Conservation (phyloP, 2,113 vertebrate genomes). For the Climacteris rufus region DNA sequence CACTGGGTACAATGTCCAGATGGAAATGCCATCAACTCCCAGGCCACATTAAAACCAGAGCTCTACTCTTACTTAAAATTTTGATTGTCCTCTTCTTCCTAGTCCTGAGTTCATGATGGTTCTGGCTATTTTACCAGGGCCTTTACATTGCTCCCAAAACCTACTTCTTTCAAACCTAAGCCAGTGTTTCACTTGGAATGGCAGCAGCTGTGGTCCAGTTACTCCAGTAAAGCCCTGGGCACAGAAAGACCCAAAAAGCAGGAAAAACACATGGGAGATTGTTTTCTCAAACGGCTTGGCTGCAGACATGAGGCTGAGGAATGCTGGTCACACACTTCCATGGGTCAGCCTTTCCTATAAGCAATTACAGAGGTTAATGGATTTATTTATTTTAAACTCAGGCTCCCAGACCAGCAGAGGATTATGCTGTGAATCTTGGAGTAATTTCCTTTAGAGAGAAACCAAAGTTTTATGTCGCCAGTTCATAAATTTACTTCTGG, state of each 20-base stretch:
- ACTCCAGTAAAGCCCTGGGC: slow-evolving; percentile 22
- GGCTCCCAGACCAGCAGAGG: slow-evolving; percentile 16
- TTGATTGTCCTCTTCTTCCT: slow-evolving; percentile 3
- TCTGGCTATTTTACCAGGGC: background rate
- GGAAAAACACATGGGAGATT: slow-evolving; percentile 7
- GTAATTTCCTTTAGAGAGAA: slow-evolving; percentile 17
- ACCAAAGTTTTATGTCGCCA: background rate
- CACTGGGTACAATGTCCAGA: background rate
- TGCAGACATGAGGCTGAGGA: slow-evolving; percentile 24
- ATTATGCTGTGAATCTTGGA: slow-evolving; percentile 42
- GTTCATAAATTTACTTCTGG: slow-evolving; percentile 26
- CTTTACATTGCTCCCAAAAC: background rate
- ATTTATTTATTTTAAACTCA: slow-evolving; percentile 48
- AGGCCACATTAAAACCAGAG: background rate
- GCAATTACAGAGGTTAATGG: slow-evolving; percentile 49
- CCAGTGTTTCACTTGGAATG: slow-evolving; percentile 45
- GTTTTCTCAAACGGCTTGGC: slow-evolving; percentile 48
- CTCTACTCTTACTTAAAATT: slow-evolving; percentile 8
- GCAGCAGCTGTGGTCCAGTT: slow-evolving; percentile 9
- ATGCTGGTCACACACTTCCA: slow-evolving; percentile 35
- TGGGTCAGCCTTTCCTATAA: slow-evolving; percentile 47
- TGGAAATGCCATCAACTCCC: slow-evolving; percentile 4
- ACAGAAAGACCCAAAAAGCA: slow-evolving; percentile 16
- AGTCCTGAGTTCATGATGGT: background rate
- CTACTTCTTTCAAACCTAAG: background rate